Conservation (phyloP, 2,797 vertebrate species). For the Podargus strigoides region DNA sequence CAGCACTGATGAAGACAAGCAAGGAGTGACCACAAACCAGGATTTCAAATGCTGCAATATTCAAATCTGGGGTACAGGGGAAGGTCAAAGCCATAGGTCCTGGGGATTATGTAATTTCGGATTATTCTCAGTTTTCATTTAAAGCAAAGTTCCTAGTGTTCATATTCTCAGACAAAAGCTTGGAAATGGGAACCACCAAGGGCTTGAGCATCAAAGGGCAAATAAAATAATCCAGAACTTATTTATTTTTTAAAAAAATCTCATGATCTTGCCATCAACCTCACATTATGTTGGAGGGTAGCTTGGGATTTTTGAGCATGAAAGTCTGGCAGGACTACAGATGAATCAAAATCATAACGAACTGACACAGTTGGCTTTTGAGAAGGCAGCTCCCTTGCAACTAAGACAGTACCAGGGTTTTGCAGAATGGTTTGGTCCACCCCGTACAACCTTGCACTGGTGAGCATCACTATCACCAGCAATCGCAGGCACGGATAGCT, state of each 20-base stretch:
- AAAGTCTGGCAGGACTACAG: slow-evolving; percentile 18
- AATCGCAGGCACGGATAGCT: background rate
- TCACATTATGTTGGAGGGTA: slow-evolving; percentile 14
- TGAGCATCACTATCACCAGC: background rate
- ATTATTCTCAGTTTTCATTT: background rate
- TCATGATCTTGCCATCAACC: slow-evolving; percentile 30
- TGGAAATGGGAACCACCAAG: slow-evolving; percentile 21
- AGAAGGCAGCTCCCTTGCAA: background rate
- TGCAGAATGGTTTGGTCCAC: background rate
- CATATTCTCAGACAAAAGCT: slow-evolving; percentile 10
- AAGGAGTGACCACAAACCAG: background rate
- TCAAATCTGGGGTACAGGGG: background rate
- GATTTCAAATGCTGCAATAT: background rate
- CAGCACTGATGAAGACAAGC: background rate
- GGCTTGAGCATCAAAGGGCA: slow-evolving; percentile 37
- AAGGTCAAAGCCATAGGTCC: background rate
- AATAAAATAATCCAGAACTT: slow-evolving; percentile 17
- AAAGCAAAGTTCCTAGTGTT: background rate
- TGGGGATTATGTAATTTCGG: background rate
- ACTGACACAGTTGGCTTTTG: background rate
- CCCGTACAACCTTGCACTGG: background rate
- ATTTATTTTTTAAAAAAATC: background rate
- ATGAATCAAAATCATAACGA: slow-evolving; percentile 9
- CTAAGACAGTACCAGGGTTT: background rate
- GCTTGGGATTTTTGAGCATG: background rate